Evolutionary conservation across 2,797 vertebrate genomes (phyloP), one percentile per base, ranked within the genome.

Genomic region (Sternotherus odoratus): DNA sequence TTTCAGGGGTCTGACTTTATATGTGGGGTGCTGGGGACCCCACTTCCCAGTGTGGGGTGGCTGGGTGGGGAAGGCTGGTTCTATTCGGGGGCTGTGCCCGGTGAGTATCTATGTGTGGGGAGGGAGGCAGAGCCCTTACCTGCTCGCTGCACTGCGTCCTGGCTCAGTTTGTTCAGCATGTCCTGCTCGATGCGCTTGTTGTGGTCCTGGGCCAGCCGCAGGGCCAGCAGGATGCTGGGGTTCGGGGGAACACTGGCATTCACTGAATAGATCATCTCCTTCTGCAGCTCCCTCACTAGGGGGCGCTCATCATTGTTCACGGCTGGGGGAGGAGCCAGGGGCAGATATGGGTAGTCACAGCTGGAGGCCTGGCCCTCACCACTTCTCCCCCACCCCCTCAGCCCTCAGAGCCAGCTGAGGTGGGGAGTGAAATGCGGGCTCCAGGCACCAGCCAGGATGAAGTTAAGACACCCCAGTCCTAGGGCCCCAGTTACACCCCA

Each of bases 141-240:
- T 46, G 39, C 46, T 72, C 60, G 21, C 3, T 28, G 2, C 30
- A 26, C 6, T 43, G 94, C 13, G 69, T 69, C 57, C 56, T 63
- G 23, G 5, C 33, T 51, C 17, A 97, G 53, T 3, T 24, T 6
- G 1, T 77, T 36, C 30, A 93, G 56, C 33, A 93, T 75, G 17
- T 11, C 46, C 46, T 75, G 7, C 39, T 78, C 87, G 24, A 72
- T 8, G 3, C 0, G 24, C 80, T 53, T 51, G 43, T 43, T 72
- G 24, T 79, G 72, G 24, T 95, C 56, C 9, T 87, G 82, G 24
- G 6, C n/a, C 48, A 97, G 90, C 48, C 51, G 79, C n/a, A 96
- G 82, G 6, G 95, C 93, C 36, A 97, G 33, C 49, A 95, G 81
- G 53, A 74, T 60, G 51, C 50, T 88, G 56, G 94, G 82, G 21